These are phyloP conservation scores for Dufourea novaeangliae DNA, from an alignment of 1,140 invertebrate species.

Conservation along the genomic window DNA sequence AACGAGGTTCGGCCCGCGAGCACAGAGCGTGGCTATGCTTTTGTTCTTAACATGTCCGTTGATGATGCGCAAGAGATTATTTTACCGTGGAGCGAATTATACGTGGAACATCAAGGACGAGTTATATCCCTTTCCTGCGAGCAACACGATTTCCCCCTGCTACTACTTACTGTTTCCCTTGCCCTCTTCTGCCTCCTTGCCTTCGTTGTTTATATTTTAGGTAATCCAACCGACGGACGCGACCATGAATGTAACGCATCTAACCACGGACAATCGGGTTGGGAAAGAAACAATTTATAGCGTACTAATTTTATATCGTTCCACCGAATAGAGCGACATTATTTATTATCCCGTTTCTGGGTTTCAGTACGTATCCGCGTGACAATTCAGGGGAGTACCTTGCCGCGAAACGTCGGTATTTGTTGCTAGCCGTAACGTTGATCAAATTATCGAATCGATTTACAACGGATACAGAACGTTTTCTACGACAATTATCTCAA, in stretches of 20 bases:
- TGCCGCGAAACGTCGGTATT: too few relatives aligned
- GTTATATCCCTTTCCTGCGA: slow-evolving; percentile 2
- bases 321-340: not conserved
- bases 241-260: not conserved
- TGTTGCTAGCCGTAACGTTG: too few relatives aligned
- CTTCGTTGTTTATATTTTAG: not conserved
- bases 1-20: not conserved
- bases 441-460: too few relatives aligned
- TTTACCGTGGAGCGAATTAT: not conserved
- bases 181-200: not conserved
- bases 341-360: not conserved
- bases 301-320: not conserved
- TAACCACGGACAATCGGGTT: not conserved
- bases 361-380: too few relatives aligned
- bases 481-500: too few relatives aligned
- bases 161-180: not conserved
- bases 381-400: too few relatives aligned
- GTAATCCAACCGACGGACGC: not conserved
- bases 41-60: not conserved
- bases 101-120: slow-evolving; percentile 1
- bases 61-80: not conserved
- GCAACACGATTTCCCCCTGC: not conserved
- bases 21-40: not conserved
- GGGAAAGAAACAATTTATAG: not conserved
- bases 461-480: too few relatives aligned